Evolutionary conservation across 2,888 invertebrate genomes (phyloP).

Genomic region (Apamea anceps): DNA sequence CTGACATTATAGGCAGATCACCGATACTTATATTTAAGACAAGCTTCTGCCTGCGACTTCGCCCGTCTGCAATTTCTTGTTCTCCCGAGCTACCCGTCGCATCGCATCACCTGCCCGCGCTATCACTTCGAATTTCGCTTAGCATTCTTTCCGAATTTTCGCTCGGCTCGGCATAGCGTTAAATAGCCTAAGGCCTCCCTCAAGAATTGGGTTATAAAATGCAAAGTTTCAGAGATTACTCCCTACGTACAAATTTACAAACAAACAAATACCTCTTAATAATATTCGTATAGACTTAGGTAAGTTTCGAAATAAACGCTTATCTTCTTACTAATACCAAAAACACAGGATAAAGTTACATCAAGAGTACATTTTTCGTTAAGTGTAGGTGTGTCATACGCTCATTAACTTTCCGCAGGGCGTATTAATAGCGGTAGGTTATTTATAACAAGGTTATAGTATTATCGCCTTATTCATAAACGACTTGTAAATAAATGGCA

Average conservation of each 20-base stretch:
- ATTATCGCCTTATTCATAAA: not conserved
- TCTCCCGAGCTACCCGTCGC: not conserved
- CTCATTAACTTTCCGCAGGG: not conserved
- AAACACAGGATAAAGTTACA: not conserved
- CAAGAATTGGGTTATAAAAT: not conserved
- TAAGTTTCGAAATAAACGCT: not conserved
- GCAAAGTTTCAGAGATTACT: not conserved
- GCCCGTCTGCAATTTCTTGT: not conserved
- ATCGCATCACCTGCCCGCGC: too few relatives aligned
- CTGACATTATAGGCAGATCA: constrained; percentile 2
- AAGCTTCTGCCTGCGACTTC: not conserved
- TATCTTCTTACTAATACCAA: not conserved
- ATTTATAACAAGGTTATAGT: constrained; percentile 1
- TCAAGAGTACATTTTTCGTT: not conserved
- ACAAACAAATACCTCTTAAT: not conserved
- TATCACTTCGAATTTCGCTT: too few relatives aligned
- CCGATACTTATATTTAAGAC: not conserved
- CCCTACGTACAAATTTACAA: not conserved
- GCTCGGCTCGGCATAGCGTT: not conserved
- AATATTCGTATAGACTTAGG: not conserved
- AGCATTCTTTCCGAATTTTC: not conserved
- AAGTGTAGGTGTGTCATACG: not conserved
- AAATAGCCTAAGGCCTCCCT: not conserved
- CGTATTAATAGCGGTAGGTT: not conserved
- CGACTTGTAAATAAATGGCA: not conserved